Conservation (phyloP, 2,888 invertebrate genomes). For the Cyclophora punctaria region DNA sequence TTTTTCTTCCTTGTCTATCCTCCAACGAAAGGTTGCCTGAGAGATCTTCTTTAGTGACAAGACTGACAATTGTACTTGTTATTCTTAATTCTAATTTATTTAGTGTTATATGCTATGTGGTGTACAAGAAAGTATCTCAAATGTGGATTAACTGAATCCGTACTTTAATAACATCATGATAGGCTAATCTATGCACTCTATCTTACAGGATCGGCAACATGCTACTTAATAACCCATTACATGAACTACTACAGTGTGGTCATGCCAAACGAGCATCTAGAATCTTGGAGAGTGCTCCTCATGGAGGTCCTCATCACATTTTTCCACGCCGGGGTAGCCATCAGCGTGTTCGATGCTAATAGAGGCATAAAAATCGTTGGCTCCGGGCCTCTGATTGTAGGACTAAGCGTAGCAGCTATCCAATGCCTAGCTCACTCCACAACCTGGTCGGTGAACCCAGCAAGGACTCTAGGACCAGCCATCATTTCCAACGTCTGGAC, state of each 20-base stretch:
- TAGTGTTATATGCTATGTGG: too few species aligned
- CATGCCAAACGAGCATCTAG: constrained; percentile 12
- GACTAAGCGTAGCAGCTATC: constrained; percentile 26
- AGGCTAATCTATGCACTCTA: background rate
- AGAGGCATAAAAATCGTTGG: constrained; percentile 27
- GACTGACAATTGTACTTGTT: too few species aligned
- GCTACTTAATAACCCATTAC: constrained; percentile 18
- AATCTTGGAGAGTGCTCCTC: constrained; percentile 12
- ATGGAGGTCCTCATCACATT: constrained; percentile 29
- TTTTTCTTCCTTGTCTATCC: too few species aligned
- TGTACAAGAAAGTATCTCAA: too few species aligned
- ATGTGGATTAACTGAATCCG: too few species aligned
- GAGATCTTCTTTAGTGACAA: too few species aligned
- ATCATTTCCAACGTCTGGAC: constrained; percentile 22
- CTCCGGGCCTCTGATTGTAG: constrained; percentile 28
- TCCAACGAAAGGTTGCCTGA: too few species aligned
- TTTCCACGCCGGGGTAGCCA: constrained; percentile 21
- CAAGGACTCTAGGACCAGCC: constrained; percentile 24
- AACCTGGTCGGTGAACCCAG: constrained; percentile 27
- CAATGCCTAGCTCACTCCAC: constrained; percentile 24
- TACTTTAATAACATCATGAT: too few species aligned
- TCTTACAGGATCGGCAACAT: constrained; percentile 24
- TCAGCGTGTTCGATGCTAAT: constrained; percentile 22
- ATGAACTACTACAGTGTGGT: constrained; percentile 17
- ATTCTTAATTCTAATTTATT: too few species aligned